Evolutionary conservation across 1,140 invertebrate species (phyloP), one percentile per base, ranked within the genome.

Genomic region (Ostrea denselamellosa): DNA sequence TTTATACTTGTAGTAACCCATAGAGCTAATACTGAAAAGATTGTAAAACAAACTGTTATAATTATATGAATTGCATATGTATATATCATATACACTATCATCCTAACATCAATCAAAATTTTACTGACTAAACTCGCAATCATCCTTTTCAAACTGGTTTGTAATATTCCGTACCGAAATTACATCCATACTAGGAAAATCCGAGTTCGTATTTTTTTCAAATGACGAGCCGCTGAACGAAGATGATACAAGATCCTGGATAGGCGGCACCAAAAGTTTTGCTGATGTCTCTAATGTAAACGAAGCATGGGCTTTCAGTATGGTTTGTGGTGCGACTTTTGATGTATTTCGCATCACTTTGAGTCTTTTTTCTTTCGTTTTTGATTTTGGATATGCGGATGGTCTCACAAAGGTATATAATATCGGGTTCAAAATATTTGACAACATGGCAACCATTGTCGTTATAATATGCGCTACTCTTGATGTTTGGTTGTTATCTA

Each of bases 81-180:
- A 44, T 44, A 44, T 5, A 44, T 44, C 5, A 44, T 44, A 5
- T 44, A 44, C 34, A 44, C 34, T 2, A 44, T 44, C 34, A 44
- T 44, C 5, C 34, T 44, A 44, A 44, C 34, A 44, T 44, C 34
- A 44, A 5, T 44, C 5, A 44, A 44, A 44, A 5, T 58, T 68
- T 68, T 85, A 53, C 17, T 85, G 85, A 14, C 22, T 77, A 14
- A 34, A 10, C 28, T 77, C 68, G 25, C 22, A 28, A 28, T 34
- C 68, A 28, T 77, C 68, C 2, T 44, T 44, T 44, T 77, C 68
- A 28, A 77, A 77, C 34, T 77, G 68, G 68, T 77, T 77, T 68
- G 65, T 85, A 34, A 65, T 56, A 85, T 85, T 85, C 56, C n/a
- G 17, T 51, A 44, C 44, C 51, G 56, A 85, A 85, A 85, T 28